Evolutionary conservation across 2,113 vertebrate species (phyloP), one percentile per base, ranked within the genome.

Genomic region (Neolamprologus sp.): DNA sequence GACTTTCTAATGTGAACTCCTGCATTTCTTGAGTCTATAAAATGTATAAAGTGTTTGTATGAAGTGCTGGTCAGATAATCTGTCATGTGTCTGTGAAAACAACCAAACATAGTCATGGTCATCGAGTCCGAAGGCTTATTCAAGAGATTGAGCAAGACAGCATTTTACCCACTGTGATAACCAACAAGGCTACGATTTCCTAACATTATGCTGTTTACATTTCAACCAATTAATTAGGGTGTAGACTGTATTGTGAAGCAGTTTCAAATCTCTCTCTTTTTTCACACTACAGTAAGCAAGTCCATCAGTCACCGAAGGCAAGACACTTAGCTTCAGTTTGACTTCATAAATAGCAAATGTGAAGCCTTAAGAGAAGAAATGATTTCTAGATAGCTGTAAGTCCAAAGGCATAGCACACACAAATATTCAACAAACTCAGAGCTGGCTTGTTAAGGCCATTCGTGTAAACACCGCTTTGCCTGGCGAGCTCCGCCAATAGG

Each of bases 391-490:
- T 86, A 88, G 63, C 51, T 68, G 63, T 71, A 19, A 65, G 55
- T 86, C 85, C 53, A 82, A 83, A 89, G 82, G 85, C 83, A 57
- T 14, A 63, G 71, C 68, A 49, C 78, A 75, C 60, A 58, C 71
- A 90, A 40, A 85, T 55, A 85, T 42, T 63, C 19, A 65, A 13
- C 81, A 81, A 85, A 82, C 54, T n/a, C 85, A 55, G 16, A 82
- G 51, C 82, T 21, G 37, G 82, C 86, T 93, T 88, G 63, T 91
- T 90, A 85, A 60, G 68, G 81, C 86, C 55, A 40, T 84, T 47
- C 19, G 5, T 92, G 84, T 92, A 86, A 94, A 94, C 90, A 87
- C 3, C 13, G 82, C 75, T 92, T 89, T 85, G 78, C 85, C 51
- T 71, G 49, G 73, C 53, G 5, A 89, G 83, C 42, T 16, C n/a